phyloP scores from a whole-genome alignment of 2,797 vertebrate genomes.

The Pseudomugil tenellus region DNA sequence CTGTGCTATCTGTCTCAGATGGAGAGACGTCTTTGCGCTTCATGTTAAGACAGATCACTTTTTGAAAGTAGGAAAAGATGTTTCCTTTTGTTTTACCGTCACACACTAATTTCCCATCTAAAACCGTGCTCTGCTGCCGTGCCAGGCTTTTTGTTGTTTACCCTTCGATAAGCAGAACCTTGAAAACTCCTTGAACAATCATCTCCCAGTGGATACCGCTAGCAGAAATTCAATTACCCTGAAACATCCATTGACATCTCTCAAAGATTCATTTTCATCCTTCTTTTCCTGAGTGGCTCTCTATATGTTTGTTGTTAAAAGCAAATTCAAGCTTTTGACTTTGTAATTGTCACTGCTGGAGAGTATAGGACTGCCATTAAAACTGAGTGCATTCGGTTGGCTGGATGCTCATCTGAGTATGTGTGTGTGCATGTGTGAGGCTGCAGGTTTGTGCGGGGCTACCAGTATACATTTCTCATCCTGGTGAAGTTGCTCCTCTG shows the following conservation, averaged over 20 bases:
- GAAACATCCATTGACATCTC: slow-evolving; percentile 29
- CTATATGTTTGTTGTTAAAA: slow-evolving; percentile 27
- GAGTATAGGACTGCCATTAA: slow-evolving; percentile 22
- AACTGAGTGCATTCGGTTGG: slow-evolving; percentile 7
- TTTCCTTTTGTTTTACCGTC: not conserved
- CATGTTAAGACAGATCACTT: not conserved
- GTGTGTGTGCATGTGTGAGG: slow-evolving; percentile 16
- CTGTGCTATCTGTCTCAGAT: not conserved
- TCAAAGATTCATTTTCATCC: slow-evolving; percentile 26
- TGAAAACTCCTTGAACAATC: slow-evolving; percentile 49
- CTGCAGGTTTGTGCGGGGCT: not conserved
- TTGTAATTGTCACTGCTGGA: slow-evolving; percentile 26
- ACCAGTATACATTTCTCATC: slow-evolving; percentile 57
- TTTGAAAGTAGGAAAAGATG: not conserved
- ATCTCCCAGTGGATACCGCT: slow-evolving; percentile 11
- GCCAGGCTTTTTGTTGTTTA: slow-evolving; percentile 31
- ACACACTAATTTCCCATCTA: not conserved
- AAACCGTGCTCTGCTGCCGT: not conserved
- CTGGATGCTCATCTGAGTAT: slow-evolving; percentile 8
- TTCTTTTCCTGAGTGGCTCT: slow-evolving; percentile 23
- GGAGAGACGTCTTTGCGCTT: not conserved
- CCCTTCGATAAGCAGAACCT: slow-evolving; percentile 51
- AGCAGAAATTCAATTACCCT: slow-evolving; percentile 38
- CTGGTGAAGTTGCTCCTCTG: slow-evolving; percentile 37
- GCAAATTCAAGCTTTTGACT: slow-evolving; percentile 20